Conservation (phyloP, 2,888 invertebrate genomes). For the Isotomurus palustris region DNA sequence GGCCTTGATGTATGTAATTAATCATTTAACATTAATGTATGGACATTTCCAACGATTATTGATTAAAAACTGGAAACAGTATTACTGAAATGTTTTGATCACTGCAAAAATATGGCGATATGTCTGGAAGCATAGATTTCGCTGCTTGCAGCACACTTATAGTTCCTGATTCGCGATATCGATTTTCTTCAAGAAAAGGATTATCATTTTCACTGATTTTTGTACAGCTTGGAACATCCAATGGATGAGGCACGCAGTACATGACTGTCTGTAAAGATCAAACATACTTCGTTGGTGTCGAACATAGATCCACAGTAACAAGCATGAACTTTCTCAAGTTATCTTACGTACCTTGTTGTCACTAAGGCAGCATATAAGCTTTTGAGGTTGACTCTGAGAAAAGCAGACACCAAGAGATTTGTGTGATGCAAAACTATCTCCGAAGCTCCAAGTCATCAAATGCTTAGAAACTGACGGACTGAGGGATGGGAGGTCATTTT, state of each 20-base stretch:
- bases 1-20: too few relatives aligned
- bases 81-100: constrained; percentile 27
- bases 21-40: too few relatives aligned
- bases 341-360: constrained; percentile 9
- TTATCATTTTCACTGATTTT: too few relatives aligned
- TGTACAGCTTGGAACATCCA: too few relatives aligned
- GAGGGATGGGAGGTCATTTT: constrained; percentile 12
- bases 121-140: too few relatives aligned
- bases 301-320: too few relatives aligned
- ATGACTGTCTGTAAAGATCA: background rate
- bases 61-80: constrained; percentile 29
- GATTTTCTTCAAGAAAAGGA: too few relatives aligned
- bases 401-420: constrained; percentile 28
- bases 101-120: constrained; percentile 32
- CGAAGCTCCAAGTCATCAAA: constrained; percentile 33
- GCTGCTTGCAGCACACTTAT: too few relatives aligned
- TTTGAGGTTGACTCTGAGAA: constrained; percentile 28
- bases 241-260: constrained; percentile 1
- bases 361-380: constrained; percentile 28
- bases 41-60: too few relatives aligned
- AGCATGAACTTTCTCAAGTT: background rate
- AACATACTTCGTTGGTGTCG: too few relatives aligned
- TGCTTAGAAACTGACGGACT: constrained; percentile 18
- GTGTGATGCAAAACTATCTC: constrained; percentile 24
- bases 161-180: too few relatives aligned